Conservation (phyloP, 2,113 vertebrate genomes). For the Lepus timidus region DNA sequence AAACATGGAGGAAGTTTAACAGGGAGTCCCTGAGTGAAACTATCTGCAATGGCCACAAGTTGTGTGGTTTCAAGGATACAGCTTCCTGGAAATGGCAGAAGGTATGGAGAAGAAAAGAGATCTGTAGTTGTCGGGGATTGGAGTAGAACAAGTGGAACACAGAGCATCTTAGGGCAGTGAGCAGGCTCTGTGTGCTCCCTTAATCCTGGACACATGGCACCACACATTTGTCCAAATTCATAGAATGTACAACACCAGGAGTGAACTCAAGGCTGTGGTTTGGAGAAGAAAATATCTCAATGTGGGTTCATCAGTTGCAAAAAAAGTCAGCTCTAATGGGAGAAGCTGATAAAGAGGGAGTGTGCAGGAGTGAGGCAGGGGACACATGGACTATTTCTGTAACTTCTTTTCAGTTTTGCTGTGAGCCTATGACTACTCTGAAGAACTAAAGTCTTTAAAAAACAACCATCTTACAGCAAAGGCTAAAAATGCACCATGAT, state of each 20-base stretch:
- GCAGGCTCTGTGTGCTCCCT: background rate
- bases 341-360: background rate
- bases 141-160: background rate
- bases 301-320: background rate
- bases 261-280: background rate
- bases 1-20: background rate
- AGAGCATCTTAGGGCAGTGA: background rate
- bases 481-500: background rate
- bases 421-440: background rate
- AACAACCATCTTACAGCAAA: background rate
- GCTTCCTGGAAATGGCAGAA: background rate
- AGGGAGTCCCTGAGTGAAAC: background rate
- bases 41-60: background rate
- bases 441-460: background rate
- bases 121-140: accelerated
- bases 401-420: background rate
- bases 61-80: background rate
- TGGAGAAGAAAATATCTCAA: background rate
- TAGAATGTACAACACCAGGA: too few species aligned
- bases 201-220: background rate
- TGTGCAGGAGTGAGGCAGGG: background rate
- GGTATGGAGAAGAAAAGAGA: background rate
- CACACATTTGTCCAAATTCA: background rate
- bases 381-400: accelerated
- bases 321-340: background rate